Base-by-base conservation (phyloP, 2,797 vertebrate genomes). In the Tokudaia muenninki region DNA sequence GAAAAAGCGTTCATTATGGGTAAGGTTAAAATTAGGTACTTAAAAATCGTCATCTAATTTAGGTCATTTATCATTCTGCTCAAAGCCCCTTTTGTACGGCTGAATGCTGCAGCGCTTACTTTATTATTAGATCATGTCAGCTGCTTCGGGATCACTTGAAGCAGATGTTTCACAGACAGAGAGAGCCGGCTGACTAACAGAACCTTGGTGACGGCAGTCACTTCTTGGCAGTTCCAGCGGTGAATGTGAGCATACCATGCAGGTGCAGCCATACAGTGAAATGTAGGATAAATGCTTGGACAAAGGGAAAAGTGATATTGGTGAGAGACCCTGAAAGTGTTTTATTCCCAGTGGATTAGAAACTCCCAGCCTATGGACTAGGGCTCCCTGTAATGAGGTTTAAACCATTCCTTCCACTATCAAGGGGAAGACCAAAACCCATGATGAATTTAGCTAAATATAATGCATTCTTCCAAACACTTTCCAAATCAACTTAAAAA, bases 21-120 rank as follows among this genome's bases (percentile, higher is more conserved):
- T 97, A 98, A 98, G 96, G 97, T 98, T 98, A 97, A 98, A 98
- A 98, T 98, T 97, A 98, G 98, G 93, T 97, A 95, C 98, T 98
- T 98, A 97, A 98, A 98, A 98, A 97, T 94, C 88, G 75, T 98
- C 97, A 97, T 96, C 97, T 98, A 98, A 99, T 99, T 99, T 98
- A 98, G 97, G 98, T 98, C 97, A 98, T 99, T 98, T 98, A 98
- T 99, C 98, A 98, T 98, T 95, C 96, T 97, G 91, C 97, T 99
- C 98, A 98, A 98, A 98, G 97, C 96, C 95, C 92, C 97, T 97
- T 98, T 98, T 98, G 97, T 98, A 98, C 95, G 97, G 98, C 21
- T 98, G 98, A 98, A 98, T 98, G 97, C 93, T 98, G 97, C 98
- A 99, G 98, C 98, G 98, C 96, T 98, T 98, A 92, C 17, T 98